phyloP scores from a whole-genome alignment of 2,113 vertebrate genomes.

The Toxotes jaculatrix region DNA sequence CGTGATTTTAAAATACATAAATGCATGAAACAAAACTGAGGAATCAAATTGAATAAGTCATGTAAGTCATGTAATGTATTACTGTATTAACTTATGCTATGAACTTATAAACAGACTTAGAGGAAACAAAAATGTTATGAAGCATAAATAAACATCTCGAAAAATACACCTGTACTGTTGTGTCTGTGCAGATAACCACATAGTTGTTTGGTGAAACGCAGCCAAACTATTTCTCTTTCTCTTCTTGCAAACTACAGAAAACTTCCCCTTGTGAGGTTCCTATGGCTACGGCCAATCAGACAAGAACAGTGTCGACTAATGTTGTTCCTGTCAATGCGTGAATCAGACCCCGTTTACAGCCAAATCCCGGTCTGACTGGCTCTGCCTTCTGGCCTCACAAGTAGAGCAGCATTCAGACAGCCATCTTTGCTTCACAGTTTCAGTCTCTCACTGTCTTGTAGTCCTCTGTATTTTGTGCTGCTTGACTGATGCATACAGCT shows the following conservation, averaged over 20 bases:
- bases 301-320: slow-evolving; percentile 40
- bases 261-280: slow-evolving; percentile 24
- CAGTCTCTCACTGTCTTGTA: slow-evolving; percentile 13
- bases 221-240: not conserved
- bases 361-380: slow-evolving; percentile 5
- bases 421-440: slow-evolving; percentile 44
- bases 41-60: not conserved
- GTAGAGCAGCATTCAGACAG: slow-evolving; percentile 20
- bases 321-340: slow-evolving; percentile 61
- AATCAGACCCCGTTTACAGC: slow-evolving; percentile 58
- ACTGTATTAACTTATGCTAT: not conserved
- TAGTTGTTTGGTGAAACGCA: not conserved
- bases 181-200: not conserved
- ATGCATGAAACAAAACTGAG: too few relatives aligned
- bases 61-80: not conserved
- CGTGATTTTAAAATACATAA: too few relatives aligned
- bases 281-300: slow-evolving; percentile 35
- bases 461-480: slow-evolving; percentile 18
- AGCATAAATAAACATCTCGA: not conserved
- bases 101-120: not conserved
- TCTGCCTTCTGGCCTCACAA: slow-evolving; percentile 57
- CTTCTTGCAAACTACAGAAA: slow-evolving; percentile 14
- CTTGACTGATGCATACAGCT: not conserved
- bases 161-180: not conserved
- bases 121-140: not conserved